A percentile compares a stretch with the other conserved stretches of the same genome.
Evolutionary conservation across 2,797 vertebrate species (phyloP).

Genomic region (Lagocephalus sceleratus): DNA sequence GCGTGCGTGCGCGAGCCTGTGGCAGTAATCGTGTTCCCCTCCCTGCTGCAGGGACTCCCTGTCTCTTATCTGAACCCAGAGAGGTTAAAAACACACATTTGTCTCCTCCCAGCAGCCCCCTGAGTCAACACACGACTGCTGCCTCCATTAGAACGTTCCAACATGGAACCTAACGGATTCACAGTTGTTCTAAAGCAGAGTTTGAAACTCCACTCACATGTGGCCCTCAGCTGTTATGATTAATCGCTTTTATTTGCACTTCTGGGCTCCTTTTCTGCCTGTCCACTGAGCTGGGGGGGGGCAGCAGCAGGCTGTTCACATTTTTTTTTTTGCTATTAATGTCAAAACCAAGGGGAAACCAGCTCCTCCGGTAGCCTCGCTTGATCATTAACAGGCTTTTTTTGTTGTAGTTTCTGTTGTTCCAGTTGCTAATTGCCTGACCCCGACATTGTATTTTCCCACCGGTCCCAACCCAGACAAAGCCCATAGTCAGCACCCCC

Average conservation of each 20-base stretch:
- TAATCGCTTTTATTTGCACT: too few relatives aligned
- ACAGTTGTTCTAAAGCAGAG: too few relatives aligned
- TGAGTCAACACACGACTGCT: constrained; percentile 7
- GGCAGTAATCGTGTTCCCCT: constrained; percentile 31
- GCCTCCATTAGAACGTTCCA: constrained; percentile 20
- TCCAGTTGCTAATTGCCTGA: constrained; percentile 45
- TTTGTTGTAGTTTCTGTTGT: constrained; percentile 18
- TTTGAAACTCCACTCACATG: too few relatives aligned
- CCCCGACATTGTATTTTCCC: constrained; percentile 39
- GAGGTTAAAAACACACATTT: constrained; percentile 17
- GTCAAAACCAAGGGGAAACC: too few relatives aligned
- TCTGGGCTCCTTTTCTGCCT: too few relatives aligned
- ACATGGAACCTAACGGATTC: not conserved
- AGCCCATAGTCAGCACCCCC: constrained; percentile 60
- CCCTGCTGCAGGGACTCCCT: constrained; percentile 22
- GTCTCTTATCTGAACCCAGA: constrained; percentile 33
- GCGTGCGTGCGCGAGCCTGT: not conserved
- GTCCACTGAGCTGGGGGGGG: too few relatives aligned
- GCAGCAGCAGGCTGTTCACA: too few relatives aligned
- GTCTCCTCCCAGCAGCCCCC: constrained; percentile 39
- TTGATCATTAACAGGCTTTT: constrained; percentile 16
- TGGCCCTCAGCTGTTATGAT: too few relatives aligned
- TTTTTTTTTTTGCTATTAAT: too few relatives aligned
- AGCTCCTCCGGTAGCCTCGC: not conserved
- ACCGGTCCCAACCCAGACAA: constrained; percentile 53